These are phyloP conservation scores for Laspeyria flexula DNA, from an alignment of 2,888 invertebrate species.

Conservation along the genomic window DNA sequence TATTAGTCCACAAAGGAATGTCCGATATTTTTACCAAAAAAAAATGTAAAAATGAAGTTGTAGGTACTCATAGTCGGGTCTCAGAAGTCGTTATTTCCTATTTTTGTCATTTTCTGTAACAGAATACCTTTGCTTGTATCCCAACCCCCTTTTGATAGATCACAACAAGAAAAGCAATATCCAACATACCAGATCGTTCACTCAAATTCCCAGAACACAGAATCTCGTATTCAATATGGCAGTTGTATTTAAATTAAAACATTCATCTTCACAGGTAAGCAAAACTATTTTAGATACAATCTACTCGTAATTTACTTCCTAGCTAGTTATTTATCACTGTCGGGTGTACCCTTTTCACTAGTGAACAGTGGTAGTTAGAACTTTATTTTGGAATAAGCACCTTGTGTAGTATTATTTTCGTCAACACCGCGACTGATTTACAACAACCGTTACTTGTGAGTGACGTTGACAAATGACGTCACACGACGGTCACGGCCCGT, in stretches of 20 bases:
- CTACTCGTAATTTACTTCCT: constrained; percentile 34
- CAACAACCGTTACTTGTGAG: constrained; percentile 61
- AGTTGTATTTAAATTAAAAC: constrained; percentile 22
- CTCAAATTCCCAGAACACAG: background rate
- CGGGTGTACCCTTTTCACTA: constrained; percentile 30
- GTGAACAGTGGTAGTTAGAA: constrained; percentile 34
- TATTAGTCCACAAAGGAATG: no score
- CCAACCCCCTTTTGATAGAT: background rate
- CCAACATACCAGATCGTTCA: background rate
- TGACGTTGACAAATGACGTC: constrained; percentile 79
- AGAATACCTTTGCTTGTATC: background rate
- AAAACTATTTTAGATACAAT: constrained; percentile 36
- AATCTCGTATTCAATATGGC: background rate
- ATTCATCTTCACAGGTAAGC: constrained; percentile 29
- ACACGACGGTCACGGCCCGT: constrained; percentile 63
- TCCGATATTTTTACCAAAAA: no score
- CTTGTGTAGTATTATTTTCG: constrained; percentile 34
- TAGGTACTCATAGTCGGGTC: no score
- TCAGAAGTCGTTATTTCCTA: background rate
- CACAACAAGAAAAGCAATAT: background rate
- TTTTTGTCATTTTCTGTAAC: background rate
- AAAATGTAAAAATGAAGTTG: no score
- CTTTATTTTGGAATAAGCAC: constrained; percentile 37
- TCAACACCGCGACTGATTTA: constrained; percentile 60
- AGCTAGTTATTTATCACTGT: constrained; percentile 41